phyloP scores from a whole-genome alignment of 2,113 vertebrate genomes.

The Microtus montanus region DNA sequence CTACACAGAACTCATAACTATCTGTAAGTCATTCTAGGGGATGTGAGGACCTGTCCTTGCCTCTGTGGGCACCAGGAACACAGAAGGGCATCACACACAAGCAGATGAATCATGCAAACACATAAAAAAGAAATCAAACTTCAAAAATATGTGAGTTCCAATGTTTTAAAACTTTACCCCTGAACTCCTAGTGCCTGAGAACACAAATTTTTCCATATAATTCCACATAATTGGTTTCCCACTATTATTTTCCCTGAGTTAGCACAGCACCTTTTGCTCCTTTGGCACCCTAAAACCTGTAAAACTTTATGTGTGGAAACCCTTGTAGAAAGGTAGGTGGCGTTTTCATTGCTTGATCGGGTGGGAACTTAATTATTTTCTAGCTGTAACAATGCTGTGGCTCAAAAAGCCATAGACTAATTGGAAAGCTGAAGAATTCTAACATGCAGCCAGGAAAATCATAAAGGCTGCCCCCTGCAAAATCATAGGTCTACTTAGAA shows the following conservation, averaged over 20 bases:
- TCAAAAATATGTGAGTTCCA: neutral
- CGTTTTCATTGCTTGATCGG: neutral
- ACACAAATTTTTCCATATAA: neutral
- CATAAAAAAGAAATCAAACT: neutral
- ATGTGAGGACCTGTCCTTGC: neutral
- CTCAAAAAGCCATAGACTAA: neutral
- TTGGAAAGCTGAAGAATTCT: neutral
- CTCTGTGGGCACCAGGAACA: neutral
- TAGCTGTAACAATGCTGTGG: neutral
- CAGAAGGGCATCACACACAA: neutral
- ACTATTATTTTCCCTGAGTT: neutral
- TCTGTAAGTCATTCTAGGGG: neutral
- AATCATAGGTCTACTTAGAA: neutral
- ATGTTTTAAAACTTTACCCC: neutral
- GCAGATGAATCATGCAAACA: neutral
- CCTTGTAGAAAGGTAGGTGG: neutral
- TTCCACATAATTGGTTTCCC: too few species aligned
- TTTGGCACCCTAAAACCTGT: neutral
- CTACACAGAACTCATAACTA: neutral
- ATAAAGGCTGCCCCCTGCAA: neutral
- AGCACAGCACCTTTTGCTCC: neutral
- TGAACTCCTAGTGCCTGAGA: neutral
- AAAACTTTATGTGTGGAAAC: neutral
- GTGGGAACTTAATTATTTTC: neutral
- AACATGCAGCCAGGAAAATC: neutral